These are phyloP conservation scores for Leptobrachium ailaonicum DNA, from an alignment of 2,113 vertebrate genomes.

Conservation along the genomic window DNA sequence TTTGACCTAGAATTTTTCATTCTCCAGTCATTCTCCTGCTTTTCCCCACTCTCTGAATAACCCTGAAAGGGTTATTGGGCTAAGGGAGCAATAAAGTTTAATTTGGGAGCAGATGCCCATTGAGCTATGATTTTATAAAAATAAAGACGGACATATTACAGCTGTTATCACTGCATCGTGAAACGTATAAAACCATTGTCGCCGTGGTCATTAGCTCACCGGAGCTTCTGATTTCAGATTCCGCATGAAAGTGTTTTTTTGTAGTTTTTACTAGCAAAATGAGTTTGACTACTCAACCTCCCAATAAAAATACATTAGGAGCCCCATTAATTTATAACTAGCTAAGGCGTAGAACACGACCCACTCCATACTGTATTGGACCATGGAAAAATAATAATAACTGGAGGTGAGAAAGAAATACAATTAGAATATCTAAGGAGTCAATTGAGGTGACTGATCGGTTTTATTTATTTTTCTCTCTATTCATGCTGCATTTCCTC, in stretches of 20 bases:
- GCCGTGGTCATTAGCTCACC: conserved; percentile 70
- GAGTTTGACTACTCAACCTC: conserved; percentile 74
- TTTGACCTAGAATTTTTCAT: no score
- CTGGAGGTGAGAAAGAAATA: conserved; percentile 5
- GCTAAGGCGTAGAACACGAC: conserved; percentile 62
- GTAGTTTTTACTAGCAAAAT: conserved; percentile 72
- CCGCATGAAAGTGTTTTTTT: conserved; percentile 73
- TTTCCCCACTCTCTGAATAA: neutral
- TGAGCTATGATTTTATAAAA: conserved; percentile 57
- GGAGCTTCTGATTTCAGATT: conserved; percentile 71
- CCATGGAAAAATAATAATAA: conserved; percentile 39
- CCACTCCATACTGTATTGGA: conserved; percentile 63
- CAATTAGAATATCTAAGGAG: neutral
- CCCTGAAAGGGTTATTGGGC: neutral
- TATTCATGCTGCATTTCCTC: no score
- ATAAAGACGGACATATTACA: conserved; percentile 62
- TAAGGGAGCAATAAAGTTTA: conserved; percentile 9
- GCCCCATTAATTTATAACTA: conserved; percentile 74
- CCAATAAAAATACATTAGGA: conserved; percentile 75
- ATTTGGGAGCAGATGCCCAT: conserved; percentile 48
- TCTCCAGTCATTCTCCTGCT: neutral
- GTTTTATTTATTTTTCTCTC: no score
- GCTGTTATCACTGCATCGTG: conserved; percentile 70
- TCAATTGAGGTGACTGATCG: neutral
- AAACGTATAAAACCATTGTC: conserved; percentile 67